A percentile compares a stretch with the other conserved stretches of the same genome.
Evolutionary conservation across 2,797 vertebrate genomes (phyloP).

Genomic region (Prunella strophiata): DNA sequence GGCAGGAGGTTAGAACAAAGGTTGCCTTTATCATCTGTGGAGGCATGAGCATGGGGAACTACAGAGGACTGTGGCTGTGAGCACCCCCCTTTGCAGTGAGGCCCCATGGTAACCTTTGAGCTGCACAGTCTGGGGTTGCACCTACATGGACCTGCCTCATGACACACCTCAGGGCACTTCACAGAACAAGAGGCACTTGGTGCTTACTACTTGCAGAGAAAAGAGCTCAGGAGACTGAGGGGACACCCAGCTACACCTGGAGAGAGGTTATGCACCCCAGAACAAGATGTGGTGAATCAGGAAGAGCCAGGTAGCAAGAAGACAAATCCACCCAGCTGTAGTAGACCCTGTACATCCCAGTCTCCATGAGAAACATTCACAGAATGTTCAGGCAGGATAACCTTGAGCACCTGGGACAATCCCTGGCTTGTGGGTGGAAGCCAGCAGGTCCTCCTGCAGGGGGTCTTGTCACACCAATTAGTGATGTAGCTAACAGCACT

Average conservation of each 20-base stretch:
- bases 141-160: neutral
- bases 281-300: neutral
- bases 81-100: neutral
- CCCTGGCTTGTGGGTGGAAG: neutral
- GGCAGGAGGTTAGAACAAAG: slow-evolving; percentile 8
- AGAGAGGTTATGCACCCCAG: neutral
- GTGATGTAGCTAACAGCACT: neutral
- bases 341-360: neutral
- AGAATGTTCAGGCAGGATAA: neutral
- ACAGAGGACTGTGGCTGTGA: neutral
- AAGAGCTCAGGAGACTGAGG: neutral
- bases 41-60: neutral
- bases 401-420: neutral
- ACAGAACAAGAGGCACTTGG: neutral
- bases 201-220: neutral
- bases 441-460: neutral
- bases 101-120: neutral
- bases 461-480: neutral
- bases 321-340: neutral
- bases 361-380: neutral
- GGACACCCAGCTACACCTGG: neutral
- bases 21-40: neutral
- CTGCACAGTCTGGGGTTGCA: neutral
- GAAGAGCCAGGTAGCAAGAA: neutral
- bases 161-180: neutral